Conservation (phyloP, 2,888 invertebrate species). For the Ichneumon xanthorius region DNA sequence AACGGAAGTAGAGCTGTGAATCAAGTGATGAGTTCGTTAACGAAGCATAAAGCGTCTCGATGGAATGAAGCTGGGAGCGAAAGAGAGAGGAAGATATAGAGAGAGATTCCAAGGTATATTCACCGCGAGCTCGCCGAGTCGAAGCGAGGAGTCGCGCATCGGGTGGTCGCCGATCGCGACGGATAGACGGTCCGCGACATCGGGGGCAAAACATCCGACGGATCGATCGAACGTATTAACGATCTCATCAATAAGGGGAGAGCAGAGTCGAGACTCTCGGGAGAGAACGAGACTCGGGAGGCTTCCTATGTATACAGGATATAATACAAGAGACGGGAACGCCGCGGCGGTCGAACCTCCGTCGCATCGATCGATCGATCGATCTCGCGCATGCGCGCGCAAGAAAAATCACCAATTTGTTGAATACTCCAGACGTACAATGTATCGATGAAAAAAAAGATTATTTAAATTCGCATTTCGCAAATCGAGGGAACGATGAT, state of each 20-base stretch:
- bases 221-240: conserved; percentile 82
- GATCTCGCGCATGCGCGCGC: conserved; percentile 57
- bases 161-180: conserved; percentile 84
- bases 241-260: conserved; percentile 83
- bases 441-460: conserved; percentile 5
- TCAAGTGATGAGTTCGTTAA: conserved; percentile 65
- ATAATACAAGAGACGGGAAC: conserved; percentile 3
- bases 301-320: conserved; percentile 18
- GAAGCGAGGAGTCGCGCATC: conserved; percentile 76
- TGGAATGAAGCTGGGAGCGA: conserved; percentile 13
- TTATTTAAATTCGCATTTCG: conserved; percentile 66
- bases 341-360: not conserved
- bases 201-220: conserved; percentile 75
- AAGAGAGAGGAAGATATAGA: not conserved
- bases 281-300: conserved; percentile 50
- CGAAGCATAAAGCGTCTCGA: conserved; percentile 49
- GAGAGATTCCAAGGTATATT: conserved; percentile 26
- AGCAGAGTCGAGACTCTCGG: conserved; percentile 55
- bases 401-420: conserved; percentile 83
- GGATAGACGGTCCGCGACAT: conserved; percentile 80
- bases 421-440: conserved; percentile 71
- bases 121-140: conserved; percentile 51
- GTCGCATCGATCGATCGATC: conserved; percentile 8
- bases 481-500: not conserved
- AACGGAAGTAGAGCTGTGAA: conserved; percentile 46